Evolutionary conservation across 1,140 invertebrate genomes (phyloP).

Genomic region (Notospermus geniculatus): DNA sequence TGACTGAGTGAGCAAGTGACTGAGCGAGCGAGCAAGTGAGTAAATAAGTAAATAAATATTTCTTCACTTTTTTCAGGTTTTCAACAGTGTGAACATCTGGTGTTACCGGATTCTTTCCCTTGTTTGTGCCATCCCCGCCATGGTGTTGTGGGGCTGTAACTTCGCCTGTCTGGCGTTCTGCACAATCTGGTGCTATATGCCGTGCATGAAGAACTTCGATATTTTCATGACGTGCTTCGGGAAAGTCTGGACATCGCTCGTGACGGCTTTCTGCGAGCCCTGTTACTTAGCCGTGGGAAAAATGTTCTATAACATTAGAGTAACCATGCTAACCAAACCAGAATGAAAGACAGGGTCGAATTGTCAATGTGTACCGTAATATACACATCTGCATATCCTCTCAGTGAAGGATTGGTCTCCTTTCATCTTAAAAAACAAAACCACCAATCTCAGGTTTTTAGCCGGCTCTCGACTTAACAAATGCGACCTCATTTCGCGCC

Average conservation of each 20-base stretch:
- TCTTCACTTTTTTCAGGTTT: slow-evolving; percentile 27
- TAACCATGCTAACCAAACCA: neutral
- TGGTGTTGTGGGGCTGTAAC: slow-evolving; percentile 31
- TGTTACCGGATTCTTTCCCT: slow-evolving; percentile 33
- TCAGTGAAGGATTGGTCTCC: too few relatives aligned
- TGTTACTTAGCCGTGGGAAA: slow-evolving; percentile 26
- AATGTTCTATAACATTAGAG: slow-evolving; percentile 23
- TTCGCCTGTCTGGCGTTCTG: slow-evolving; percentile 37
- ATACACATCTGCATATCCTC: too few relatives aligned
- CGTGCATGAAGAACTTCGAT: slow-evolving; percentile 30
- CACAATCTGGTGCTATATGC: slow-evolving; percentile 35
- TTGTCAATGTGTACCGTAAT: too few relatives aligned
- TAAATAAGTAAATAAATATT: neutral
- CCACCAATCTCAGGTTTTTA: too few relatives aligned
- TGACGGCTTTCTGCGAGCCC: slow-evolving; percentile 25
- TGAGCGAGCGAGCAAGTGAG: too few relatives aligned
- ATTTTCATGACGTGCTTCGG: slow-evolving; percentile 24
- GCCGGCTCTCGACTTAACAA: too few relatives aligned
- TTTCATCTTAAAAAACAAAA: too few relatives aligned
- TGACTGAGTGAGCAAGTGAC: neutral
- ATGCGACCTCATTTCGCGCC: too few relatives aligned
- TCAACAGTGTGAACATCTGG: slow-evolving; percentile 30
- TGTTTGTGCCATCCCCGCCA: slow-evolving; percentile 27
- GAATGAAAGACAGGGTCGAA: too few relatives aligned
- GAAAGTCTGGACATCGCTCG: slow-evolving; percentile 19